These are phyloP conservation scores for Listrodromus nycthemerus DNA, from an alignment of 2,888 invertebrate species.

Conservation along the genomic window DNA sequence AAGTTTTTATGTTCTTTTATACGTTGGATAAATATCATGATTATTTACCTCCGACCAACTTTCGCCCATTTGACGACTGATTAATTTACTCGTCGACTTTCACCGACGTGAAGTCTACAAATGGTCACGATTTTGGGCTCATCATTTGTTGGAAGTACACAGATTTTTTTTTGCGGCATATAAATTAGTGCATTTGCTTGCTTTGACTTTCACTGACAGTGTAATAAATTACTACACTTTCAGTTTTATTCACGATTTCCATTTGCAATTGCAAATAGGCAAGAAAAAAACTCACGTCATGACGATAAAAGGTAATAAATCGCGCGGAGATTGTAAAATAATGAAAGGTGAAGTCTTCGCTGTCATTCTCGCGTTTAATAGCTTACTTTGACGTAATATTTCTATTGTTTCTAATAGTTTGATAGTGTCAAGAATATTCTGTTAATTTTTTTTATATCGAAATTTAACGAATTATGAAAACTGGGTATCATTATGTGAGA, in stretches of 20 bases:
- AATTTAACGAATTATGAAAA: too few relatives aligned
- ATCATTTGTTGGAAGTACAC: constrained; percentile 73
- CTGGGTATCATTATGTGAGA: too few relatives aligned
- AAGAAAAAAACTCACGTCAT: constrained; percentile 29
- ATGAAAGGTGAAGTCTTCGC: constrained; percentile 34
- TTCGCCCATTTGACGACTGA: constrained; percentile 6
- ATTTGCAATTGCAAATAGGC: constrained; percentile 33
- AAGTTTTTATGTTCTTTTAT: constrained; percentile 81
- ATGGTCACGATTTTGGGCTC: constrained; percentile 3
- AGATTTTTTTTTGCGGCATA: constrained; percentile 53
- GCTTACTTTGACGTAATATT: too few relatives aligned
- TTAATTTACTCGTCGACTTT: not conserved
- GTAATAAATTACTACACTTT: constrained; percentile 28
- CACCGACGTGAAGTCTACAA: not conserved
- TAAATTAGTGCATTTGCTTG: not conserved
- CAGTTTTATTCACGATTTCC: constrained; percentile 18
- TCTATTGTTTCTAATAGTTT: too few relatives aligned
- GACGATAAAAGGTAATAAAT: constrained; percentile 26
- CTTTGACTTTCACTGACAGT: constrained; percentile 7
- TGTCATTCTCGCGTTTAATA: constrained; percentile 61
- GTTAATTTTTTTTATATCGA: too few relatives aligned
- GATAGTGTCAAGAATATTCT: too few relatives aligned
- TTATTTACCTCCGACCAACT: constrained; percentile 29
- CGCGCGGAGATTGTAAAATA: constrained; percentile 42
- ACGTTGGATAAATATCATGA: constrained; percentile 30